A percentile compares a stretch with the other conserved stretches of the same genome.
Conservation (phyloP, 1,140 invertebrate species). For the Lanistes nyassanus region DNA sequence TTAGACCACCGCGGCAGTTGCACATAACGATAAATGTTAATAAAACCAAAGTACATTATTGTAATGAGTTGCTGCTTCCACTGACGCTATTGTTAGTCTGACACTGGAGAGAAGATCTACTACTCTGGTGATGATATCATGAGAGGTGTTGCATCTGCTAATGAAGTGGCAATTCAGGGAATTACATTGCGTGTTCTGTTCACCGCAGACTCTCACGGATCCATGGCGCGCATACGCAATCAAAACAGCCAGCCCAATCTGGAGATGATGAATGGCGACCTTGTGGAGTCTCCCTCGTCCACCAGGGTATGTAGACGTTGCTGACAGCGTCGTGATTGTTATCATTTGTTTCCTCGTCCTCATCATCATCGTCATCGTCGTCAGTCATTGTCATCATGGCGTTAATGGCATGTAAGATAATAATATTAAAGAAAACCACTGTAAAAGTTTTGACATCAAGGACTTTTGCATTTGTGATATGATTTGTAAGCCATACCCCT, state of each 20-base stretch:
- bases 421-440: too few species aligned
- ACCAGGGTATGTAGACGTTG: conserved; percentile 41
- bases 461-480: too few species aligned
- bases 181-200: not conserved
- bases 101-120: not conserved
- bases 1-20: too few species aligned
- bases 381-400: too few species aligned
- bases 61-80: not conserved
- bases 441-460: too few species aligned
- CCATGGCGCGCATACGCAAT: conserved; percentile 17
- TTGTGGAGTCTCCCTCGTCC: conserved; percentile 51
- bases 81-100: not conserved
- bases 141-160: not conserved
- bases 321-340: not conserved
- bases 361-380: too few species aligned
- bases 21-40: too few species aligned
- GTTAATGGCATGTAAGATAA: too few species aligned
- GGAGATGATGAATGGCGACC: conserved; percentile 46
- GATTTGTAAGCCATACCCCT: too few species aligned
- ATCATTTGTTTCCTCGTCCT: not conserved
- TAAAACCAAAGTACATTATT: too few species aligned
- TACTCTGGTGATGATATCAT: not conserved
- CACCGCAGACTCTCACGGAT: conserved; percentile 4
- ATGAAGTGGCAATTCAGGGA: not conserved
- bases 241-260: conserved; percentile 41